Conservation (phyloP, 2,113 vertebrate genomes). For the Sclerurus mexicanus region DNA sequence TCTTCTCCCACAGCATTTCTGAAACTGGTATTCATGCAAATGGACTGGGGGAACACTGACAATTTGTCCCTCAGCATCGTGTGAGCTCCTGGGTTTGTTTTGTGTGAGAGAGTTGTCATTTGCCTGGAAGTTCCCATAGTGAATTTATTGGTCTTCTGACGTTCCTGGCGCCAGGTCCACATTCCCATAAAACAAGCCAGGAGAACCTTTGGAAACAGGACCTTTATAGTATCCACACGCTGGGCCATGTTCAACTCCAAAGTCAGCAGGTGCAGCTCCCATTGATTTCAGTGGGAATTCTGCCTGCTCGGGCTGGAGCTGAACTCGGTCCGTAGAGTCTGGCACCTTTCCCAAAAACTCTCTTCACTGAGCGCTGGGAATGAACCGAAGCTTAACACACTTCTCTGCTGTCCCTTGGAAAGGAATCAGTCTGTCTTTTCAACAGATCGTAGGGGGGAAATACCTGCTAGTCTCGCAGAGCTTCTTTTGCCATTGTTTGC, state of each 20-base stretch:
- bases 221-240: constrained; percentile 33
- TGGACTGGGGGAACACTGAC: constrained; percentile 1
- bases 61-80: constrained; percentile 35
- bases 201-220: constrained; percentile 59
- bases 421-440: constrained; percentile 33
- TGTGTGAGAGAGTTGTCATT: constrained; percentile 10
- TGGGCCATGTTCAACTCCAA: constrained; percentile 46
- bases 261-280: constrained; percentile 61
- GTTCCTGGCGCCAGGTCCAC: constrained; percentile 46
- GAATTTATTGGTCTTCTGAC: constrained; percentile 55
- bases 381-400: constrained; percentile 29
- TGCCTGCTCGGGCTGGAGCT: constrained; percentile 39
- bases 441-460: not conserved
- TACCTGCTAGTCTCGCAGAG: constrained; percentile 4
- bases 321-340: constrained; percentile 45
- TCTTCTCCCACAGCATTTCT: not conserved
- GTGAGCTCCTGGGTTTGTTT: constrained; percentile 43
- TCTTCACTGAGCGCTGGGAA: constrained; percentile 41
- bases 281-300: constrained; percentile 59
- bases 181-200: constrained; percentile 59
- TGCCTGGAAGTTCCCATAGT: constrained; percentile 56
- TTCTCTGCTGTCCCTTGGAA: constrained; percentile 18
- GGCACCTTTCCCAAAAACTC: constrained; percentile 48
- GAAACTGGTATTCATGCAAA: constrained; percentile 11
- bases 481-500: not conserved